phyloP scores from a whole-genome alignment of 2,797 vertebrate species.

The Sebastolobus altivelis region DNA sequence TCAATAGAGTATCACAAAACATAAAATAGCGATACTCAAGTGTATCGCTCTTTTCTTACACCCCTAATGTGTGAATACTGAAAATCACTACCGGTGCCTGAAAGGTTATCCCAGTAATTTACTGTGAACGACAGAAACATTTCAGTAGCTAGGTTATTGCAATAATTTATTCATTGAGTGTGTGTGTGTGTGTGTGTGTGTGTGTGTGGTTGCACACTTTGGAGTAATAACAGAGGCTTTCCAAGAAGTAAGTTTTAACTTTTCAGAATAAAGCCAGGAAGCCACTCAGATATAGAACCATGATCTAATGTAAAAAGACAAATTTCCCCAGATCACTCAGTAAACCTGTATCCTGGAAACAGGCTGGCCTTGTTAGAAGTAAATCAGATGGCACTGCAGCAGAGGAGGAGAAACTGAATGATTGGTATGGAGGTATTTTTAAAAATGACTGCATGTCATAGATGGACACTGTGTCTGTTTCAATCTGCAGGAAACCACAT shows the following conservation, averaged over 20 bases:
- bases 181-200: background rate
- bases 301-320: background rate
- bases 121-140: background rate
- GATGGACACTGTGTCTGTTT: background rate
- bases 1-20: too few species aligned
- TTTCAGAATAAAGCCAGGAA: background rate
- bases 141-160: background rate
- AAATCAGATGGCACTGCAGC: slow-evolving; percentile 13
- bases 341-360: background rate
- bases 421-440: slow-evolving; percentile 10
- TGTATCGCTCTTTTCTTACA: too few species aligned
- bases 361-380: background rate
- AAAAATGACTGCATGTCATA: background rate
- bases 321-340: background rate
- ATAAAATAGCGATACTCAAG: too few species aligned
- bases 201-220: too few species aligned
- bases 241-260: background rate
- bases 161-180: background rate
- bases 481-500: background rate
- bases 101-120: too few species aligned
- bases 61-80: too few species aligned
- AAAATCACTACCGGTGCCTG: too few species aligned
- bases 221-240: background rate
- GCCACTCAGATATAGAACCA: background rate
- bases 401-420: slow-evolving; percentile 10